Evolutionary conservation across 2,797 vertebrate species (phyloP).

Genomic region (Mormyrops attenuatus): DNA sequence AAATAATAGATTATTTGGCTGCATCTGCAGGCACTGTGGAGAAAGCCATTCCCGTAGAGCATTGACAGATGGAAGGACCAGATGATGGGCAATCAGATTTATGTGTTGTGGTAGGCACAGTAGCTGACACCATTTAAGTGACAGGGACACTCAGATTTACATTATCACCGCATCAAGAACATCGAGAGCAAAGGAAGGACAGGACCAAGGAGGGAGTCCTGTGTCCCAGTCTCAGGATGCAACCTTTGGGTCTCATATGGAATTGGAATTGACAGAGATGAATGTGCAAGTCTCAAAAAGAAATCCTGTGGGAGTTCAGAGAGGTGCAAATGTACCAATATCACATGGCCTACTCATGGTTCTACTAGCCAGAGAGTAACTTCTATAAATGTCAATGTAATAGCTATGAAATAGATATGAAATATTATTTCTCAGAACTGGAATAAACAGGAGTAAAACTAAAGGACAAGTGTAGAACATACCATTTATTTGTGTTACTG

Average conservation of each 20-base stretch:
- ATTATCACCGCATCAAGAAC: conserved; percentile 44
- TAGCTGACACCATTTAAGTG: conserved; percentile 58
- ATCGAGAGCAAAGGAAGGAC: conserved; percentile 4
- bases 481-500: not conserved
- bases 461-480: not conserved
- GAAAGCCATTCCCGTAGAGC: conserved; percentile 16
- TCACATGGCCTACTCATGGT: not conserved
- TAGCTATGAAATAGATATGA: not conserved
- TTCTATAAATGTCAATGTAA: not conserved
- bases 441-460: not conserved
- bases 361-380: not conserved
- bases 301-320: not conserved
- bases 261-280: not conserved
- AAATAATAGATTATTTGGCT: conserved; percentile 43
- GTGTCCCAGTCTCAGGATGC: not conserved
- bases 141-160: conserved; percentile 54
- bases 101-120: conserved; percentile 54
- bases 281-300: not conserved
- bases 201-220: not conserved
- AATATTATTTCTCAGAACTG: not conserved
- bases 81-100: conserved; percentile 66
- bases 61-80: conserved; percentile 65
- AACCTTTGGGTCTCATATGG: not conserved
- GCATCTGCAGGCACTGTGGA: conserved; percentile 37
- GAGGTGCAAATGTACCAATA: not conserved